A percentile compares a stretch with the other conserved stretches of the same genome.
Evolutionary conservation across 1,140 invertebrate species (phyloP).

Genomic region (Eumeta japonica): DNA sequence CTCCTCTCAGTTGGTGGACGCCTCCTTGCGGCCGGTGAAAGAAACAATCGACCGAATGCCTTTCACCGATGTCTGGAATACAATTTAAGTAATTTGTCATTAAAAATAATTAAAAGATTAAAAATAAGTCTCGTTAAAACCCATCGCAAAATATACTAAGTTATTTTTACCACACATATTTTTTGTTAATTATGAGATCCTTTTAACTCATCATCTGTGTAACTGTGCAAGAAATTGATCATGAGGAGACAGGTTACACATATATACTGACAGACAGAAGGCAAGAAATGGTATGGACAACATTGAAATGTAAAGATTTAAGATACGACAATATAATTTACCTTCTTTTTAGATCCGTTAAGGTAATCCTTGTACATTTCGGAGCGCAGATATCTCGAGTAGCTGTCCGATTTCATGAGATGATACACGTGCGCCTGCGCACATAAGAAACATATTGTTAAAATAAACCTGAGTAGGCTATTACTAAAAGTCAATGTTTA

Average conservation of each 20-base stretch:
- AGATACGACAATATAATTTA: constrained; percentile 47
- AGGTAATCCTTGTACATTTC: constrained; percentile 99
- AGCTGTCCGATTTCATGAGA: constrained; percentile 98
- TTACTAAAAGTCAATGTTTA: not conserved
- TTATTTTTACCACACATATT: too few species aligned
- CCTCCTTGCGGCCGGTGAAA: constrained; percentile 73
- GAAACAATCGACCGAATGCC: constrained; percentile 84
- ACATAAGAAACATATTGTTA: constrained; percentile 18
- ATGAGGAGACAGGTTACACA: too few species aligned
- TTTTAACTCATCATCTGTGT: too few species aligned
- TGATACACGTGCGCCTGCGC: constrained; percentile 96
- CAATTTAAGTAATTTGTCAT: constrained; percentile 16
- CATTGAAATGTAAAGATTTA: too few species aligned
- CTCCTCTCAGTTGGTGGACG: constrained; percentile 55
- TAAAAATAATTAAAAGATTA: too few species aligned
- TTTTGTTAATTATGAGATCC: too few species aligned
- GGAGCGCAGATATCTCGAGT: constrained; percentile 94
- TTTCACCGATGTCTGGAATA: constrained; percentile 79
- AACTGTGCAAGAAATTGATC: too few species aligned
- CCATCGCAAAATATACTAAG: too few species aligned
- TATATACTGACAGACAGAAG: too few species aligned
- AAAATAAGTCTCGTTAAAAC: too few species aligned
- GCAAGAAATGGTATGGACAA: too few species aligned
- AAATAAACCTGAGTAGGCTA: too few species aligned
- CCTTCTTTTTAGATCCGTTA: constrained; percentile 94